A percentile compares a stretch with the other conserved stretches of the same genome.
Evolutionary conservation across 2,113 vertebrate genomes (phyloP).

Genomic region (Burhinus bistriatus): DNA sequence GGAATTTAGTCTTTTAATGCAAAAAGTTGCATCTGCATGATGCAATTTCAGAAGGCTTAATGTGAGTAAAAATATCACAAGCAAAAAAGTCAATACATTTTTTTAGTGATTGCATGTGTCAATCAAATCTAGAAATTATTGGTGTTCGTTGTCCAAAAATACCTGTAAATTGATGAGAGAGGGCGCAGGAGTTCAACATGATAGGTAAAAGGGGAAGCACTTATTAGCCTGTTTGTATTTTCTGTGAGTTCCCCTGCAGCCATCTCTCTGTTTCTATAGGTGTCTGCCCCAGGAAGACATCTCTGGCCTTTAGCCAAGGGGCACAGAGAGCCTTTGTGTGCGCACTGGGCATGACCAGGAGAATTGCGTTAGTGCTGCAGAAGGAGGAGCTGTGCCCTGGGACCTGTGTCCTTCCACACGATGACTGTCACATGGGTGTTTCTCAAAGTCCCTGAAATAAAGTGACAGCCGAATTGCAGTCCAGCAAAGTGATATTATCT

Average conservation of each 20-base stretch:
- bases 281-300: not conserved
- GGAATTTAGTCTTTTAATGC: not conserved
- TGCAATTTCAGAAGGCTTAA: not conserved
- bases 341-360: not conserved
- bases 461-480: not conserved
- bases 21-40: not conserved
- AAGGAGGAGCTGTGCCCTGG: not conserved
- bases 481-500: not conserved
- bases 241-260: not conserved
- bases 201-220: not conserved
- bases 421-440: not conserved
- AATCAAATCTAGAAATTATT: not conserved
- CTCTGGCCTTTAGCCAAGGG: not conserved
- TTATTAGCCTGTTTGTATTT: not conserved
- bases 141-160: not conserved
- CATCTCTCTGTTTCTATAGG: not conserved
- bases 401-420: accelerated
- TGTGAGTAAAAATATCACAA: not conserved
- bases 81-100: not conserved
- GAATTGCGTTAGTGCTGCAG: not conserved
- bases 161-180: not conserved
- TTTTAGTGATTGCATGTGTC: not conserved
- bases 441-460: not conserved
- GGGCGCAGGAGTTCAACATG: not conserved
- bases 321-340: not conserved